phyloP scores from a whole-genome alignment of 2,797 vertebrate species.

The Halcyon chelicuti region DNA sequence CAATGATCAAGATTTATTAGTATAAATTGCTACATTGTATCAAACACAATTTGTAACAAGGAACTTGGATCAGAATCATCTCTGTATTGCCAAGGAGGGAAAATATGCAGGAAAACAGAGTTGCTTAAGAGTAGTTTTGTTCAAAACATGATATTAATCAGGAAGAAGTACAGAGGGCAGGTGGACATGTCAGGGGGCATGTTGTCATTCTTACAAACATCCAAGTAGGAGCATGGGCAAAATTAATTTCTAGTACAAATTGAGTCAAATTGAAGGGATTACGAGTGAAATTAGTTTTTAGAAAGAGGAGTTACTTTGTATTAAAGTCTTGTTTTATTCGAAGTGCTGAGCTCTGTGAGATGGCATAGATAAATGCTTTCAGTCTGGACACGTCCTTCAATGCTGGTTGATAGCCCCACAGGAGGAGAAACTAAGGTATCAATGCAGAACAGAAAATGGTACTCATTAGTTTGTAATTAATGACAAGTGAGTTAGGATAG shows the following conservation, averaged over 20 bases:
- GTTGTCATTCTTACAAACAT: background rate
- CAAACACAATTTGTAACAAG: background rate
- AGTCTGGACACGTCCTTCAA: conserved; percentile 22
- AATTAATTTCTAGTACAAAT: conserved; percentile 4
- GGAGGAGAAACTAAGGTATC: conserved; percentile 52
- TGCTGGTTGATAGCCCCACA: conserved; percentile 24
- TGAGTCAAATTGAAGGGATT: background rate
- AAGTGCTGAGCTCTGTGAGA: background rate
- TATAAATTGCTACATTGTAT: background rate
- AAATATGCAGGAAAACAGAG: background rate
- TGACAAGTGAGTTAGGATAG: conserved; percentile 62
- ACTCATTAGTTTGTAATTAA: conserved; percentile 65
- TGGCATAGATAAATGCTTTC: conserved; percentile 32
- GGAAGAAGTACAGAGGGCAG: background rate
- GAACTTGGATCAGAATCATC: background rate
- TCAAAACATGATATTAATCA: background rate
- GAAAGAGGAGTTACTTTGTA: background rate
- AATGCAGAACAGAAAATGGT: conserved; percentile 46
- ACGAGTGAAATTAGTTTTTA: conserved; percentile 19
- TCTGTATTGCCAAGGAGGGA: background rate
- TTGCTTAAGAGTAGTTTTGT: background rate
- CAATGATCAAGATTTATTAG: background rate
- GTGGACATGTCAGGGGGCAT: background rate
- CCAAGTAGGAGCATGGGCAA: background rate
- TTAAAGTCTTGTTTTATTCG: conserved; percentile 23